Percentiles rank a stretch among this genome's conserved stretches.
phyloP scores from a whole-genome alignment of 1,140 invertebrate species.

The Lasioglossum baleicum region DNA sequence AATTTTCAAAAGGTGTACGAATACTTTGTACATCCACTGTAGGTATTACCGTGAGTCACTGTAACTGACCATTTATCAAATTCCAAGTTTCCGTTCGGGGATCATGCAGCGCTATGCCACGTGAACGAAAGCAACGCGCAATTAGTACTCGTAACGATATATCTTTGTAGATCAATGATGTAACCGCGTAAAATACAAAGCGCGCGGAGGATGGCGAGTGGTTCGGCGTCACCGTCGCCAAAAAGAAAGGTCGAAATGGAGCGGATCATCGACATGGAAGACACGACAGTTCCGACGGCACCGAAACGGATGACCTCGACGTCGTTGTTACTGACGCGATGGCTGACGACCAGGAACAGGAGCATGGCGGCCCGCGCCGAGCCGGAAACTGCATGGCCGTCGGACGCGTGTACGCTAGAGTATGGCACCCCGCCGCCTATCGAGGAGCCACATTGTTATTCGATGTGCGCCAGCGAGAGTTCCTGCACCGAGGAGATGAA shows the following conservation, averaged over 20 bases:
- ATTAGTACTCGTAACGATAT: conserved; percentile 28
- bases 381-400: conserved; percentile 38
- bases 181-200: conserved; percentile 14
- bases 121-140: background rate
- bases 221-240: conserved; percentile 19
- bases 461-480: conserved; percentile 87
- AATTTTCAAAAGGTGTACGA: no score
- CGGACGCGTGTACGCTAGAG: conserved; percentile 82
- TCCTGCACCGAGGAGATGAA: conserved; percentile 84
- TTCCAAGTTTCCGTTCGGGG: background rate
- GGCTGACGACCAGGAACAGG: conserved; percentile 60
- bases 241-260: conserved; percentile 67
- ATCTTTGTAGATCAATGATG: conserved; percentile 37
- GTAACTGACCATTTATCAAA: background rate
- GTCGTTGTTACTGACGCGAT: conserved; percentile 68
- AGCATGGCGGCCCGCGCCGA: conserved; percentile 8
- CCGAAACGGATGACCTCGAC: conserved; percentile 64
- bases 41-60: no score
- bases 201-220: conserved; percentile 29
- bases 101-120: background rate
- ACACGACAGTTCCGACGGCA: conserved; percentile 47
- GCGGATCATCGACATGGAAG: conserved; percentile 68
- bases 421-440: conserved; percentile 86
- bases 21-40: no score
- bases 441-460: conserved; percentile 85